These are phyloP conservation scores for Agelas oroides DNA, from an alignment of 37 sponge, comb jelly and placozoan species.

Conservation along the genomic window DNA sequence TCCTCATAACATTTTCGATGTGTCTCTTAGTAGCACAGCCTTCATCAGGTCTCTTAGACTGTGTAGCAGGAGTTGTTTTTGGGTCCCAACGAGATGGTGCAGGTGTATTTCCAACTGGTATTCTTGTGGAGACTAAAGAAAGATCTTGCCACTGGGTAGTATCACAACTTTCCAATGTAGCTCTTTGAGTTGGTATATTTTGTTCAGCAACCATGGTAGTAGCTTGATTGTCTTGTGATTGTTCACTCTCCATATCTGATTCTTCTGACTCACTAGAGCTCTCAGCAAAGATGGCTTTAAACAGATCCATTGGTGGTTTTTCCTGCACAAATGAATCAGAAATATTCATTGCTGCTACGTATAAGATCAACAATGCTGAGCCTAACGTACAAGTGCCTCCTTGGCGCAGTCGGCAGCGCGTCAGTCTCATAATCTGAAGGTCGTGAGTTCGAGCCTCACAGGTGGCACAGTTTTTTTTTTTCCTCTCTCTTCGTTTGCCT, in stretches of 20 bases:
- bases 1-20: too few species aligned
- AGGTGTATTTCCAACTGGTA: not conserved
- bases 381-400: slow-evolving; percentile 60
- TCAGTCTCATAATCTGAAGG: slow-evolving; percentile 99
- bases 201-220: not conserved
- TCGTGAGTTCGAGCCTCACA: slow-evolving; percentile 99
- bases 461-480: slow-evolving; percentile 83
- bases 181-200: not conserved
- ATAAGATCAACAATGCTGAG: not conserved
- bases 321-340: slow-evolving; percentile 8
- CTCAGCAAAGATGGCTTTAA: slow-evolving; percentile 91
- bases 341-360: not conserved
- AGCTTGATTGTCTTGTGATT: not conserved
- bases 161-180: not conserved
- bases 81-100: too few species aligned
- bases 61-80: too few species aligned
- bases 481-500: not conserved
- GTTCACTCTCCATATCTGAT: slow-evolving; percentile 38
- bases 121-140: not conserved
- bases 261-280: slow-evolving; percentile 69
- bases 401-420: slow-evolving; percentile 98
- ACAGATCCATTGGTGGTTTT: slow-evolving; percentile 87
- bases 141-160: slow-evolving; percentile 10
- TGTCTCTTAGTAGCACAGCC: too few species aligned
- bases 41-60: too few species aligned